Percentiles rank a stretch among this genome's conserved stretches.
Evolutionary conservation across 2,888 invertebrate genomes (phyloP).

Genomic region (Caenorhabditis imperialis): DNA sequence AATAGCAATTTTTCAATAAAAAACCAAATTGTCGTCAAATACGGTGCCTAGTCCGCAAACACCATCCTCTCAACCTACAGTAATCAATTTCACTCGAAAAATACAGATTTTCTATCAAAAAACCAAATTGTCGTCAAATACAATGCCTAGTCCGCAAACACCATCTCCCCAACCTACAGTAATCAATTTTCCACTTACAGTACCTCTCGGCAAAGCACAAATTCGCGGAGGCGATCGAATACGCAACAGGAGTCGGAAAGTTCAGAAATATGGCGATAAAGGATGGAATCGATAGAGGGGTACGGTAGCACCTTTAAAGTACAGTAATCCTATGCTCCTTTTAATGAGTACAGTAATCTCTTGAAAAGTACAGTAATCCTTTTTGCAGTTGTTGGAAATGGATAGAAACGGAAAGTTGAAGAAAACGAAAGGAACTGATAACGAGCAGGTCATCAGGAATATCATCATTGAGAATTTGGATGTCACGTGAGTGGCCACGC

Average conservation of each 20-base stretch:
- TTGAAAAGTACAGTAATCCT: not conserved
- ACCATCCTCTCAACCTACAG: no score
- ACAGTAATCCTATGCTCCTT: not conserved
- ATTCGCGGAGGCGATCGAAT: constrained; percentile 88
- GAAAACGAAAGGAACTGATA: constrained; percentile 82
- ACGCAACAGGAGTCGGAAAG: constrained; percentile 79
- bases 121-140: no score
- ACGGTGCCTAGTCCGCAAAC: no score
- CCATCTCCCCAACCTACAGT: no score
- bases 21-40: no score
- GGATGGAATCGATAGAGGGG: constrained; percentile 82
- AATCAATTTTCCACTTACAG: no score
- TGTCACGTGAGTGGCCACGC: constrained; percentile 81
- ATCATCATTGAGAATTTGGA: constrained; percentile 94
- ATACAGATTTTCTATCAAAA: no score
- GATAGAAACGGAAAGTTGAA: constrained; percentile 73
- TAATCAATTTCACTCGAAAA: no score
- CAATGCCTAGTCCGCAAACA: no score
- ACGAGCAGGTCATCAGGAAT: constrained; percentile 86
- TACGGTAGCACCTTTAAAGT: constrained; percentile 13
- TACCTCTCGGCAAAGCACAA: constrained; percentile 81
- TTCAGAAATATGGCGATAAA: constrained; percentile 81
- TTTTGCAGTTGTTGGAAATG: constrained; percentile 67
- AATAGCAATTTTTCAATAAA: no score
- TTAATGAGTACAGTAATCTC: not conserved